phyloP scores from a whole-genome alignment of 2,113 vertebrate species.

The Silurus meridionalis region DNA sequence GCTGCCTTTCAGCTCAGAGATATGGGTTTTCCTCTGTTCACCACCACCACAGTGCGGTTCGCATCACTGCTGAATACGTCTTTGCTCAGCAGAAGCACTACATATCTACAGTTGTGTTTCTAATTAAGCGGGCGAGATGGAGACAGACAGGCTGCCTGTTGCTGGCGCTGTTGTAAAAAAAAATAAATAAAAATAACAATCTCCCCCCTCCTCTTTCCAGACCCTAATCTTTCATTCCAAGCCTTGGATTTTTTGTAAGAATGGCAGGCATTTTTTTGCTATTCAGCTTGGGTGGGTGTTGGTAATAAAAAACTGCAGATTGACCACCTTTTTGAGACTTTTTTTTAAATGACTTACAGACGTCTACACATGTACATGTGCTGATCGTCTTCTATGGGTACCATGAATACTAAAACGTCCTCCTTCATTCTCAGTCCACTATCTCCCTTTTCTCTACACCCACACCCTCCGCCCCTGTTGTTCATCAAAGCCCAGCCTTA shows the following conservation, averaged over 20 bases:
- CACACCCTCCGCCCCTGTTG: slow-evolving; percentile 49
- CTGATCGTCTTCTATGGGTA: slow-evolving; percentile 10
- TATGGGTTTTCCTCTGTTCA: slow-evolving; percentile 12
- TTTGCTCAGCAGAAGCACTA: slow-evolving; percentile 40
- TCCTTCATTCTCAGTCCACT: slow-evolving; percentile 44
- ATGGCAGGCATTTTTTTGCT: slow-evolving; percentile 16
- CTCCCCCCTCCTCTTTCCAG: slow-evolving; percentile 23
- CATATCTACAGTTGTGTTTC: slow-evolving; percentile 57
- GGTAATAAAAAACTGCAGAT: slow-evolving; percentile 16
- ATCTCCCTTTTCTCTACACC: slow-evolving; percentile 55
- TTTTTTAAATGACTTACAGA: neutral
- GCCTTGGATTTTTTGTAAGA: slow-evolving; percentile 13
- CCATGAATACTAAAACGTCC: neutral
- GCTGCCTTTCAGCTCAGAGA: slow-evolving; percentile 47
- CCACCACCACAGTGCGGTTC: slow-evolving; percentile 17
- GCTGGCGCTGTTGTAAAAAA: slow-evolving; percentile 51
- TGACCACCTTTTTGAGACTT: neutral
- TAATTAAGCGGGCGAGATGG: slow-evolving; percentile 58
- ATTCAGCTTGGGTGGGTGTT: slow-evolving; percentile 18
- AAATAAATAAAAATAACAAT: neutral
- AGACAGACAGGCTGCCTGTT: slow-evolving; percentile 63
- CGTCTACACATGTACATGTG: neutral
- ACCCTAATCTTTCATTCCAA: slow-evolving; percentile 44
- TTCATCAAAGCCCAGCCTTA: slow-evolving; percentile 59
- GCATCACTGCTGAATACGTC: slow-evolving; percentile 36